phyloP scores from a whole-genome alignment of 2,797 vertebrate species.

The Lacerta viridis region DNA sequence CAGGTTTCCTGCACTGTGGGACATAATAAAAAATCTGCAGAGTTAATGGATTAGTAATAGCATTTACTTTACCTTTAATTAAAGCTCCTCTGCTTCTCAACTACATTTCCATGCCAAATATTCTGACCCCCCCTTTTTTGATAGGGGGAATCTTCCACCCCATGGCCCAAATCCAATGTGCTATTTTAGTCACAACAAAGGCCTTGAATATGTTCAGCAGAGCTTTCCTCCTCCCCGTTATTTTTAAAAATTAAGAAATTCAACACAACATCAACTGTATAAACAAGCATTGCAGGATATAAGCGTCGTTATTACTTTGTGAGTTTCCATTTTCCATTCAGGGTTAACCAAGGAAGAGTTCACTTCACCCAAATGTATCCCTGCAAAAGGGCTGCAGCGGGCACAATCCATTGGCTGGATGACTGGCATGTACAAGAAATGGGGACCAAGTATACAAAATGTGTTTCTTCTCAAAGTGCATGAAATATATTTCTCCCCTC shows the following conservation, averaged over 20 bases:
- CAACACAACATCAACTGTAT: too few relatives aligned
- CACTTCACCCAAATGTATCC: too few relatives aligned
- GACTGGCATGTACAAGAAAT: too few relatives aligned
- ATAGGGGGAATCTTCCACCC: background rate
- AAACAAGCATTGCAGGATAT: too few relatives aligned
- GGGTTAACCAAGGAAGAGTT: too few relatives aligned
- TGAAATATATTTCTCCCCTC: background rate
- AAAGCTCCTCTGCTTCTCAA: background rate
- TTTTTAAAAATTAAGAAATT: too few relatives aligned
- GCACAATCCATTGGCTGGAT: too few relatives aligned
- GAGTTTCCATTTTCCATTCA: too few relatives aligned
- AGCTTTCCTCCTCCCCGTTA: background rate
- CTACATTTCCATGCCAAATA: slow-evolving; percentile 18
- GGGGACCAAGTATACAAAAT: too few relatives aligned
- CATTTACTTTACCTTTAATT: slow-evolving; percentile 22
- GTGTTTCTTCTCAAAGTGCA: too few relatives aligned
- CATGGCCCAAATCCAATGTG: background rate
- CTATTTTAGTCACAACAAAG: background rate
- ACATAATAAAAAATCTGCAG: slow-evolving; percentile 29
- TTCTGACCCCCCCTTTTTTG: background rate
- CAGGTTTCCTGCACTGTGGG: slow-evolving; percentile 26
- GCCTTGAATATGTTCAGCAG: background rate
- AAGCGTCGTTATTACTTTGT: too few relatives aligned
- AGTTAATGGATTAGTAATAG: slow-evolving; percentile 29
- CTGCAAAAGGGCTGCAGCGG: too few relatives aligned